These are phyloP conservation scores for Puntigrus tetrazona DNA, from an alignment of 2,113 vertebrate genomes.

Conservation along the genomic window DNA sequence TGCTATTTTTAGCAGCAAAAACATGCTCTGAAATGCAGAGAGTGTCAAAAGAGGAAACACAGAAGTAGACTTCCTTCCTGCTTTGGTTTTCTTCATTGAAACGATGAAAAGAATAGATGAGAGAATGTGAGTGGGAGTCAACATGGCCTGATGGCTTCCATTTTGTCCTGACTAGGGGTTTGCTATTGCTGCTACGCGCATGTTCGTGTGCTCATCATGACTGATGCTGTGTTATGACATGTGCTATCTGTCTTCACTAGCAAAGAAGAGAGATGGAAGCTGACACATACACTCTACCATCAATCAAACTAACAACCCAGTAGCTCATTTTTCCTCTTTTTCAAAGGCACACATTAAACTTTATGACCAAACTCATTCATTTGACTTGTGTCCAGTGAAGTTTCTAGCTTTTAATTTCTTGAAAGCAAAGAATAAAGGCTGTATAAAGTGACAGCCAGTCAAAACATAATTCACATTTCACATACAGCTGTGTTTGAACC, in stretches of 20 bases:
- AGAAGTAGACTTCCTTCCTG: slow-evolving; percentile 60
- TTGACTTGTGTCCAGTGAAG: not conserved
- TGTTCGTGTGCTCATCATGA: not conserved
- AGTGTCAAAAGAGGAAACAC: slow-evolving; percentile 57
- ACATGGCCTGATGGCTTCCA: not conserved
- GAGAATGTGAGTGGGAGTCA: slow-evolving; percentile 30
- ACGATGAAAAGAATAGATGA: slow-evolving; percentile 44
- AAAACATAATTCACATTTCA: not conserved
- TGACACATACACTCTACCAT: slow-evolving; percentile 6
- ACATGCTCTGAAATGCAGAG: slow-evolving; percentile 47
- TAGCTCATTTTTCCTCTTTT: slow-evolving; percentile 19
- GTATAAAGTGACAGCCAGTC: not conserved
- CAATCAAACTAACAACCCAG: slow-evolving; percentile 9
- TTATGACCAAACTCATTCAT: not conserved
- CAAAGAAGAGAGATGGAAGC: slow-evolving; percentile 19
- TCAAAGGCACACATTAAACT: not conserved
- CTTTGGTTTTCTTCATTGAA: slow-evolving; percentile 59
- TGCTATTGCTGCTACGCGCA: not conserved
- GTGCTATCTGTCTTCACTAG: slow-evolving; percentile 50
- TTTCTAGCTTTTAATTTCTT: not conserved
- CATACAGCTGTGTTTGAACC: not conserved
- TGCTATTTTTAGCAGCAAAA: slow-evolving; percentile 56
- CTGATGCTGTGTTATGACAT: not conserved
- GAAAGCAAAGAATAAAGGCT: not conserved
- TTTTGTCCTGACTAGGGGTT: slow-evolving; percentile 9